Base-by-base conservation (phyloP, 2,888 invertebrate species). In the Litoditis marina region DNA sequence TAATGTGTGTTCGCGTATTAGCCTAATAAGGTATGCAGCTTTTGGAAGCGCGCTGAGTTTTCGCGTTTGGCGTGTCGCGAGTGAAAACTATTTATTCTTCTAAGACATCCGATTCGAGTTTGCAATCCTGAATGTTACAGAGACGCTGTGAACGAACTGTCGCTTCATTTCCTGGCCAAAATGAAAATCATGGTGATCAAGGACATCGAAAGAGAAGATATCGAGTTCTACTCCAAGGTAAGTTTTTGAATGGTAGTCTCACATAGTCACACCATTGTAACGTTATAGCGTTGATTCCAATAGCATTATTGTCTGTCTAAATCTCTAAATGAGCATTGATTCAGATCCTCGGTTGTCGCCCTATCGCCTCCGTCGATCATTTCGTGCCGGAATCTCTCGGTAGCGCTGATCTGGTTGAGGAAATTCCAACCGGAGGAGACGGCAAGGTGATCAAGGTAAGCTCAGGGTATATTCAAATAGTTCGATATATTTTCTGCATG, bases 141-240 rank as follows among this genome's bases (percentile, higher is more conserved):
- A 75, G 98, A 98, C 88, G 95, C 96, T 6, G 88, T 98, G 25
- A 94, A 92, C 74, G 96, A 99, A 84, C 86, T 98, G 80, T 96
- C 96, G 0, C 88, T 96, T 76, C 98, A 99, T 84, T 98, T 96
- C 86, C 87, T 99, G 75, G 94, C 95, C 83, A 98, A 98, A 87
- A 92, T 96, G 84, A 99, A 99, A 85, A 93, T 94, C 59, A 90
- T 98, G 90, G 95, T 96, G 1, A 89, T 98, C 56, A 95, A 94
- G 85, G 96, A 99, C 83, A 89, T 99, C 61, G 98, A 99, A 85
- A 89, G 98, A 57, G 96, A 96, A 84, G 96, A 99, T 80, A 91
- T 99, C 75, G 93, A 96, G 82, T 96, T 94, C 85, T 90, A 98
- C 25, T 94, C 94, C 86, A 95, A 94, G 85, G 87, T 87, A 42